These are phyloP conservation scores for Erethizon dorsatum DNA, from an alignment of 2,797 vertebrate species.

Conservation along the genomic window DNA sequence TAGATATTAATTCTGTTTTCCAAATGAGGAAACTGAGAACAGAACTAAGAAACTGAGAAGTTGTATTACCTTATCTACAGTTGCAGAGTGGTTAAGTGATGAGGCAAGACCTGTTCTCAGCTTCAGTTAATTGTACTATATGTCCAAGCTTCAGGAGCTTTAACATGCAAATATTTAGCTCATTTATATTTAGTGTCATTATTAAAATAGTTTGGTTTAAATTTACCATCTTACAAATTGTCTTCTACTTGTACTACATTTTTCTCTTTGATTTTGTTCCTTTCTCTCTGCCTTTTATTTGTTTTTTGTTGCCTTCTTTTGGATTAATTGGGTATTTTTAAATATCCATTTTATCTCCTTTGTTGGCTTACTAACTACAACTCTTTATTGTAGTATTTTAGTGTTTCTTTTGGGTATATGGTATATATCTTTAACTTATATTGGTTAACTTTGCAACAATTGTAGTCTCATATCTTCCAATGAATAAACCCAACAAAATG, in stretches of 20 bases:
- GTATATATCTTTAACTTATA: not conserved
- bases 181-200: constrained; percentile 40
- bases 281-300: not conserved
- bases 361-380: constrained; percentile 12
- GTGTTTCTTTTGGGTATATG: not conserved
- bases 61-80: not conserved
- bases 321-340: constrained; percentile 26
- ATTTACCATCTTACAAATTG: not conserved
- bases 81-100: not conserved
- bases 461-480: constrained; percentile 9
- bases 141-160: not conserved
- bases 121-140: not conserved
- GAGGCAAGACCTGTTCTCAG: not conserved
- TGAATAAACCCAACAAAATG: constrained; percentile 42
- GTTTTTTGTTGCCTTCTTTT: not conserved
- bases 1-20: constrained; percentile 5
- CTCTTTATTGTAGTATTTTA: constrained; percentile 32
- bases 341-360: not conserved
- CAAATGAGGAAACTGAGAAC: not conserved
- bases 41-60: constrained; percentile 23
- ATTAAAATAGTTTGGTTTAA: constrained; percentile 28
- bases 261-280: constrained; percentile 1
- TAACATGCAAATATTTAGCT: constrained; percentile 27
- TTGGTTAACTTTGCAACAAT: not conserved
- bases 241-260: constrained; percentile 37